A percentile compares a stretch with the other conserved stretches of the same genome.
Conservation (phyloP, 2,797 vertebrate species). For the Oophaga sylvatica region DNA sequence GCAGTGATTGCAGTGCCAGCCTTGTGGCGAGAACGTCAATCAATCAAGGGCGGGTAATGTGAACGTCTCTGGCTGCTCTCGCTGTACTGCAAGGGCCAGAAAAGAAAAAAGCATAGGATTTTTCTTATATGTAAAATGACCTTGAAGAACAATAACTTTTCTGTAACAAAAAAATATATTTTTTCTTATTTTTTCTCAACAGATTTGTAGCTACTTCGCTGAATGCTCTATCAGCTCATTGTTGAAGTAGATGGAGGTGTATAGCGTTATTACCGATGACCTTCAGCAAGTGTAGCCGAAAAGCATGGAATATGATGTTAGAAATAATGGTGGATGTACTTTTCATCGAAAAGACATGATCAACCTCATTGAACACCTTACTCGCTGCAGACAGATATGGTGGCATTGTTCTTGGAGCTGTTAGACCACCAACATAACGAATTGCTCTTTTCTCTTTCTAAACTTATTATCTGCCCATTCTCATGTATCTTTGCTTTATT, state of each 20-base stretch:
- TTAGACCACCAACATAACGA: background rate
- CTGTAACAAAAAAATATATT: background rate
- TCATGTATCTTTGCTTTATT: background rate
- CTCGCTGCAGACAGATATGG: background rate
- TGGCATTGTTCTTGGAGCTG: too few relatives aligned
- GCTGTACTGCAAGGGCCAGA: background rate
- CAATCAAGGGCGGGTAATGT: slow-evolving; percentile 6
- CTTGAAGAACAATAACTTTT: slow-evolving; percentile 27
- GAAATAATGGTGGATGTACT: background rate
- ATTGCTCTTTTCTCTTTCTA: background rate
- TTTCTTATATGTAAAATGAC: background rate
- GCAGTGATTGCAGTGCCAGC: slow-evolving; percentile 68
- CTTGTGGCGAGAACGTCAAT: slow-evolving; percentile 52
- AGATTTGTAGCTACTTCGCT: background rate
- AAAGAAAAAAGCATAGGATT: background rate
- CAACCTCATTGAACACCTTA: background rate
- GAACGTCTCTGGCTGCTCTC: background rate
- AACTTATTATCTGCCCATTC: background rate
- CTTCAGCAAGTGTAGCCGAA: background rate
- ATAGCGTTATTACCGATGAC: background rate
- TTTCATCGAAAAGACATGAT: background rate
- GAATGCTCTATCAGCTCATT: background rate
- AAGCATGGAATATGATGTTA: background rate
- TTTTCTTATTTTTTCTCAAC: background rate
- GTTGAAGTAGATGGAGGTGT: background rate